Conservation (phyloP, 2,113 vertebrate genomes). For the Glaucomys volans region DNA sequence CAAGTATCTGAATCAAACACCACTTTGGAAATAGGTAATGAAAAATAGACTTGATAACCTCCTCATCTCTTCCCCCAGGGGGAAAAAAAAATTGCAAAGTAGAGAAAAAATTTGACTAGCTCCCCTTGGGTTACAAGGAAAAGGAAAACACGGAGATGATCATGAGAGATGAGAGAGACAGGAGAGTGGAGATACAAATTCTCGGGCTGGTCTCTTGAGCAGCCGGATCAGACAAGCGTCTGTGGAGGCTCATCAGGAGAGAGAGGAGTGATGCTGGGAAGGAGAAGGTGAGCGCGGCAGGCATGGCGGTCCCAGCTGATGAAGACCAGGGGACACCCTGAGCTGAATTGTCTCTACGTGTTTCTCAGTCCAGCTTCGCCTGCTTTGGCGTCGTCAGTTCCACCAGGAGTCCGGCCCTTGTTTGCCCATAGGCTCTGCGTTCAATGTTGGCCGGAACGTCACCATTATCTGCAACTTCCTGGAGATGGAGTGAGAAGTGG, state of each 20-base stretch:
- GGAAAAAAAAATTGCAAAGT: slow-evolving; percentile 28
- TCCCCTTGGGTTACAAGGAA: neutral
- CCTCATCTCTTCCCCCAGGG: neutral
- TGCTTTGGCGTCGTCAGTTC: neutral
- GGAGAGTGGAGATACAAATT: neutral
- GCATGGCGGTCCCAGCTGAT: accelerated
- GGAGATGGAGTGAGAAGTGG: neutral
- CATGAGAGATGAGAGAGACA: neutral
- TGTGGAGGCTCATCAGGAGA: neutral
- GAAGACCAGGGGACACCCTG: neutral
- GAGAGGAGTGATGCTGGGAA: accelerated
- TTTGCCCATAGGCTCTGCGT: neutral
- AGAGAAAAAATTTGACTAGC: neutral
- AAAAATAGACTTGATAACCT: neutral
- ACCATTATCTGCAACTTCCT: neutral
- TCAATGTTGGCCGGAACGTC: neutral
- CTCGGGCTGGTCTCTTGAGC: neutral
- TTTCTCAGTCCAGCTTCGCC: neutral
- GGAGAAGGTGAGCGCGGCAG: accelerated
- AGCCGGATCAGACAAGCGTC: neutral
- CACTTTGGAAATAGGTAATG: neutral
- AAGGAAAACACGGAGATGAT: neutral
- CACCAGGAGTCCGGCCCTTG: neutral
- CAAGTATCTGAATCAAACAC: slow-evolving; percentile 21
- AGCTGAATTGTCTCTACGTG: neutral